Percentiles rank a stretch among this genome's conserved stretches.
Conservation (phyloP, 2,113 vertebrate genomes). For the Rana temporaria region DNA sequence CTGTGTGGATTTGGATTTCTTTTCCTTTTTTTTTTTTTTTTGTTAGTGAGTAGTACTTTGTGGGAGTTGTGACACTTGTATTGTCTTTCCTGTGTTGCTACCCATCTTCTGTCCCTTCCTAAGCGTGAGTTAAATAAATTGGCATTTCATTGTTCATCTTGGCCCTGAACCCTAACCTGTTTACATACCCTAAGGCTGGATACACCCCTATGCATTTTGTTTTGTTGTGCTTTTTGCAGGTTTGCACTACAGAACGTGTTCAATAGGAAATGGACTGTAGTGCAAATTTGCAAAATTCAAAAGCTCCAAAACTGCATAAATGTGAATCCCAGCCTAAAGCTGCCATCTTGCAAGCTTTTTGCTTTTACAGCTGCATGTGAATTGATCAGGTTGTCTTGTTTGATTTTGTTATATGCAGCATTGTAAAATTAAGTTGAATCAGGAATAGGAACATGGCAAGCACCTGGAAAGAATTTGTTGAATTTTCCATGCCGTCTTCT, state of each 20-base stretch:
- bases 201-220: too few species aligned
- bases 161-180: slow-evolving; percentile 2
- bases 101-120: background rate
- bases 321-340: background rate
- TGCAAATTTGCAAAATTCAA: too few species aligned
- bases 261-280: too few species aligned
- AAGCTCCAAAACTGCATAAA: too few species aligned
- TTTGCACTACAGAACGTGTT: too few species aligned
- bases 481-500: slow-evolving; percentile 77
- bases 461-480: slow-evolving; percentile 82
- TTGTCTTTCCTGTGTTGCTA: slow-evolving; percentile 13
- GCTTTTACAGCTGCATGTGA: slow-evolving; percentile 1
- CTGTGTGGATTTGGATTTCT: background rate
- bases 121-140: background rate
- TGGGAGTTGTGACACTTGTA: background rate
- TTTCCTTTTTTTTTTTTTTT: background rate
- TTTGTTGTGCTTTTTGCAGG: too few species aligned
- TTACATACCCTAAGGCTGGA: background rate
- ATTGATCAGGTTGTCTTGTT: slow-evolving; percentile 53
- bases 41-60: background rate
- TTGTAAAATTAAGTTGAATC: slow-evolving; percentile 57
- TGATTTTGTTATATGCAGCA: slow-evolving; percentile 56
- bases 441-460: slow-evolving; percentile 74
- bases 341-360: slow-evolving; percentile 22
- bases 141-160: background rate